These are phyloP conservation scores for Anoncus sp. DNA, from an alignment of 2,888 invertebrate genomes.

Conservation along the genomic window DNA sequence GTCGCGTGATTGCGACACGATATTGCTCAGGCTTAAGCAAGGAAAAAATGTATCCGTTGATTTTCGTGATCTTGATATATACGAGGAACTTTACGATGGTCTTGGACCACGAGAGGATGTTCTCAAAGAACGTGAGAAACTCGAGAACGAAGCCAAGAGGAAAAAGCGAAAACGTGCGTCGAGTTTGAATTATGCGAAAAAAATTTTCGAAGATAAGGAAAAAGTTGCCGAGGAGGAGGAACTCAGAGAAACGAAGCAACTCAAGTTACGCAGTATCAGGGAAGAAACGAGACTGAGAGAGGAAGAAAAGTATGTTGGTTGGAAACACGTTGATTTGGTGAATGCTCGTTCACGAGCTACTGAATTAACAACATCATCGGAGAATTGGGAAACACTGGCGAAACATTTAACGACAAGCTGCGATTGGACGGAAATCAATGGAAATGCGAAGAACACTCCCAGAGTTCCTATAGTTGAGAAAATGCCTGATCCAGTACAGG, in stretches of 20 bases:
- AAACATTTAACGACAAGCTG: slow-evolving; percentile 87
- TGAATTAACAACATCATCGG: slow-evolving; percentile 83
- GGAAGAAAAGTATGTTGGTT: slow-evolving; percentile 81
- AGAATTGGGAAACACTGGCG: slow-evolving; percentile 87
- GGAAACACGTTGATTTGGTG: slow-evolving; percentile 84
- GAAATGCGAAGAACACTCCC: slow-evolving; percentile 83
- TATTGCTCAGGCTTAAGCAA: slow-evolving; percentile 89
- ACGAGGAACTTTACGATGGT: slow-evolving; percentile 87
- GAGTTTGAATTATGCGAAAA: slow-evolving; percentile 87
- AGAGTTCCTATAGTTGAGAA: slow-evolving; percentile 74
- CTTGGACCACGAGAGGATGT: slow-evolving; percentile 89
- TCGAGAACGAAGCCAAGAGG: slow-evolving; percentile 85
- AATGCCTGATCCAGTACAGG: slow-evolving; percentile 84
- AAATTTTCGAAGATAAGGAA: slow-evolving; percentile 92
- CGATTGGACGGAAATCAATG: slow-evolving; percentile 88
- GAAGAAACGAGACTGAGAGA: slow-evolving; percentile 71
- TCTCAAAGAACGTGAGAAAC: slow-evolving; percentile 86
- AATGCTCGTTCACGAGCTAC: slow-evolving; percentile 84
- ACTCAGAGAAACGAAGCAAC: slow-evolving; percentile 82
- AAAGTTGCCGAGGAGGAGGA: slow-evolving; percentile 88
- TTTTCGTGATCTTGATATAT: slow-evolving; percentile 86
- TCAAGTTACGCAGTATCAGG: slow-evolving; percentile 76
- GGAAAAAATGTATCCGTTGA: slow-evolving; percentile 91
- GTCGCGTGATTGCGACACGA: slow-evolving; percentile 90
- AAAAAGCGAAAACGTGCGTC: slow-evolving; percentile 87